These are phyloP conservation scores for Lampropteryx suffumata DNA, from an alignment of 2,888 invertebrate genomes.

Conservation along the genomic window DNA sequence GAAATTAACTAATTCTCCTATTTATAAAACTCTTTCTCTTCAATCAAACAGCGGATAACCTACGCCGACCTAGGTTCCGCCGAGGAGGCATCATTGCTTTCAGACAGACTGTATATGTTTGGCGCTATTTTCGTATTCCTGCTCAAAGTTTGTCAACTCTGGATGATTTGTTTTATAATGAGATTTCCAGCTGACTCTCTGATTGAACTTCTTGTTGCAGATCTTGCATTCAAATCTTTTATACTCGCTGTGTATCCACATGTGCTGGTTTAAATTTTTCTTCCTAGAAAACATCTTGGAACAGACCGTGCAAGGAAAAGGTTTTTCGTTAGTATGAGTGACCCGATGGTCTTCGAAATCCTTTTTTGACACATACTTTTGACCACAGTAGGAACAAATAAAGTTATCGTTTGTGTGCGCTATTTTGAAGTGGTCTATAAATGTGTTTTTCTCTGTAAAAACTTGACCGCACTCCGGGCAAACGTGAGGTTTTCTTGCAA, in stretches of 20 bases:
- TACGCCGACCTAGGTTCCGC: too few species aligned
- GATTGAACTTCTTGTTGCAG: conserved; percentile 71
- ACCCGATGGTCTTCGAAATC: conserved; percentile 71
- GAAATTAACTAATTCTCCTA: too few species aligned
- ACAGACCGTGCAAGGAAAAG: conserved; percentile 76
- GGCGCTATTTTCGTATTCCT: conserved; percentile 43
- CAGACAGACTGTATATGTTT: neutral
- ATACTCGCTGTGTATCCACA: conserved; percentile 72
- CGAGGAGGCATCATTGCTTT: neutral
- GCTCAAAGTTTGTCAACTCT: conserved; percentile 52
- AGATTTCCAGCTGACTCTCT: conserved; percentile 70
- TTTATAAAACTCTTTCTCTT: too few species aligned
- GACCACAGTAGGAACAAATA: conserved; percentile 64
- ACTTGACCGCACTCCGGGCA: conserved; percentile 45
- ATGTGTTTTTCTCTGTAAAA: conserved; percentile 28
- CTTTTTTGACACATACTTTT: conserved; percentile 63
- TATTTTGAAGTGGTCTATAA: conserved; percentile 36
- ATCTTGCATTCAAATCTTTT: conserved; percentile 67
- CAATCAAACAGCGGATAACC: too few species aligned
- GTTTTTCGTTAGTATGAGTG: conserved; percentile 79
- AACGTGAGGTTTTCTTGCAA: conserved; percentile 27
- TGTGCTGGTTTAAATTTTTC: conserved; percentile 68
- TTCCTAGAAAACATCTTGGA: conserved; percentile 67
- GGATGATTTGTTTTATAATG: conserved; percentile 74
- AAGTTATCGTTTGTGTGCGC: conserved; percentile 66